Evolutionary conservation across 2,113 vertebrate genomes (phyloP), one percentile per base, ranked within the genome.

Genomic region (Anolis sagrei): DNA sequence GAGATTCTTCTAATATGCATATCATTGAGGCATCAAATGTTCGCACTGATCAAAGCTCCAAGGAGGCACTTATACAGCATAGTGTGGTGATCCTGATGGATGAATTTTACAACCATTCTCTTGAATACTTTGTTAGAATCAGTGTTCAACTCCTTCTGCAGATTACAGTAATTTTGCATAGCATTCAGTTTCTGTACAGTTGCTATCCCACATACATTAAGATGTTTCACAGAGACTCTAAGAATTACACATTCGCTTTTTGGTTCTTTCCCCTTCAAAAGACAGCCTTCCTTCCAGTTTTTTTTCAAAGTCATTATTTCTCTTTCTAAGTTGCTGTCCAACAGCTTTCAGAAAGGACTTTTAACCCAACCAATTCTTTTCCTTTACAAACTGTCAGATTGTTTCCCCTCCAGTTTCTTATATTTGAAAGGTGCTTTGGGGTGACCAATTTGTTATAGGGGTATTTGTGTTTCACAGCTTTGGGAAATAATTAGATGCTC

Each of bases 261-360:
- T 89, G 79, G 54, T 34, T 14, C 82, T 34, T 51, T 86, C 89
- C 82, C 75, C n/a, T 74, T 54, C 6, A 61, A 54, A 18, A 34
- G 54, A 39, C 1, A 74, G 32, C 14, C 25, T 64, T 64, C 62
- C 25, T 13, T 27, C 0, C 0, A 0, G 7, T 21, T n/a, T n/a
- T 77, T 83, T 61, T 64, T 34, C 16, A 72, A 81, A 89, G 84
- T 48, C 34, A 49, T 18, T 25, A 21, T 32, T 3, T 87, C 79
- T 61, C 81, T 81, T 88, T 75, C 36, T 44, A 79, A 84, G 44
- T 8, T 16, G 0, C 0, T 48, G 49, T 51, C 83, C 76, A 70
- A 9, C 8, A 16, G 19, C 49, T 9, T 75, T 73, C 44, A 64
- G 84, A 70, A 86, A 81, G 58, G 69, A n/a, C 69, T 49, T 81